phyloP scores from a whole-genome alignment of 2,888 invertebrate species.

The Lymantria monacha region DNA sequence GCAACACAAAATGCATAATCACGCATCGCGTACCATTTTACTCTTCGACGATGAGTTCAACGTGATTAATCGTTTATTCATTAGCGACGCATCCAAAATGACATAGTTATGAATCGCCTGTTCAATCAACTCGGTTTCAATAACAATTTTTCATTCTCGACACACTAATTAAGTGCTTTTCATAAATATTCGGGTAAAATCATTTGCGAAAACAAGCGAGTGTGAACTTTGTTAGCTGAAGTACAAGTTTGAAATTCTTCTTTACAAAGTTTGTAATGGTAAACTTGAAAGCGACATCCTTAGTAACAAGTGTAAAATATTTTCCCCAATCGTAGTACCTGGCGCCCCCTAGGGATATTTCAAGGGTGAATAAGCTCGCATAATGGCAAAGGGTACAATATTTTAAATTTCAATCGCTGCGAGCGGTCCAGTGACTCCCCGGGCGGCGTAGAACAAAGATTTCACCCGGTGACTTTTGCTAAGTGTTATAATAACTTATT shows the following conservation, averaged over 20 bases:
- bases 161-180: constrained; percentile 81
- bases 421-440: constrained; percentile 71
- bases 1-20: constrained; percentile 57
- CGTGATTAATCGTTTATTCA: constrained; percentile 75
- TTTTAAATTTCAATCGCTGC: constrained; percentile 83
- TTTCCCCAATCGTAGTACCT: constrained; percentile 81
- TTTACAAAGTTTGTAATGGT: constrained; percentile 47
- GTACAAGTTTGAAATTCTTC: constrained; percentile 42
- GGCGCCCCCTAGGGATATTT: constrained; percentile 82
- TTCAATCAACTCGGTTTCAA: constrained; percentile 79
- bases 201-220: constrained; percentile 19
- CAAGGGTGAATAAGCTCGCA: constrained; percentile 83
- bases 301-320: constrained; percentile 83
- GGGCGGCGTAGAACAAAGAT: constrained; percentile 74
- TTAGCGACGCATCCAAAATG: constrained; percentile 75
- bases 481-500: constrained; percentile 73
- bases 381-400: constrained; percentile 83
- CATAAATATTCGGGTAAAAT: constrained; percentile 68
- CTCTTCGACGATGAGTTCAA: constrained; percentile 43
- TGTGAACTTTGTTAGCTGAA: constrained; percentile 43
- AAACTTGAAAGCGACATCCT: constrained; percentile 76
- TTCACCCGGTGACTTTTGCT: constrained; percentile 71
- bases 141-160: constrained; percentile 82
- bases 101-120: constrained; percentile 78
- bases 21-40: constrained; percentile 54